These are phyloP conservation scores for Eidolon dupreanum DNA, from an alignment of 2,797 vertebrate genomes.

Conservation along the genomic window DNA sequence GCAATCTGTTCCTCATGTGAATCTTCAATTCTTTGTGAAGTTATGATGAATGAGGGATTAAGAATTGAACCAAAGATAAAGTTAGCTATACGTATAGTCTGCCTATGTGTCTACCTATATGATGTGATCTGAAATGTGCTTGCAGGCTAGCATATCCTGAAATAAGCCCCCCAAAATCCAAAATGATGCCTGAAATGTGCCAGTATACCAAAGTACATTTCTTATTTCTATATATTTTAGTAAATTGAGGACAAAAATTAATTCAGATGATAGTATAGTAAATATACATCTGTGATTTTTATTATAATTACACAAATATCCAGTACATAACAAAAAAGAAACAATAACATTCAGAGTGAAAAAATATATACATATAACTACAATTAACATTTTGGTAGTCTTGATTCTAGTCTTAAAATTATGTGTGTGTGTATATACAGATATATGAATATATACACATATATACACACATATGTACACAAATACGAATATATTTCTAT, in stretches of 20 bases:
- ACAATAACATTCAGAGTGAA: not conserved
- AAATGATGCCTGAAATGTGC: not conserved
- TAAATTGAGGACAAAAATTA: not conserved
- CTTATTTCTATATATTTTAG: not conserved
- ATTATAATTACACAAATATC: not conserved
- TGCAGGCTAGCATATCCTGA: not conserved
- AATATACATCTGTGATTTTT: not conserved
- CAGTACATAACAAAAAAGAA: not conserved
- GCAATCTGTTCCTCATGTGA: not conserved
- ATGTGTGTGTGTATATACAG: not conserved
- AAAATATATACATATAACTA: not conserved
- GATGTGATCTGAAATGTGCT: constrained; percentile 14
- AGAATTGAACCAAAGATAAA: not conserved
- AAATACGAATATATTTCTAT: not conserved
- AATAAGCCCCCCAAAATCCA: not conserved
- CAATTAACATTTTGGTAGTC: not conserved
- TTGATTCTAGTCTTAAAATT: not conserved
- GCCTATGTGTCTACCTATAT: not conserved
- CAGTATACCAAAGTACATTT: not conserved
- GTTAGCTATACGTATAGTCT: not conserved
- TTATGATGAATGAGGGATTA: not conserved
- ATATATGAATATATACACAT: not conserved
- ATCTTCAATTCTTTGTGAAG: not conserved
- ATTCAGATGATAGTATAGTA: not conserved
- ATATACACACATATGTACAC: too few species aligned